Base-by-base conservation (phyloP, 53 echinoderm and acorn worm species). In the Holothuria scabra region DNA sequence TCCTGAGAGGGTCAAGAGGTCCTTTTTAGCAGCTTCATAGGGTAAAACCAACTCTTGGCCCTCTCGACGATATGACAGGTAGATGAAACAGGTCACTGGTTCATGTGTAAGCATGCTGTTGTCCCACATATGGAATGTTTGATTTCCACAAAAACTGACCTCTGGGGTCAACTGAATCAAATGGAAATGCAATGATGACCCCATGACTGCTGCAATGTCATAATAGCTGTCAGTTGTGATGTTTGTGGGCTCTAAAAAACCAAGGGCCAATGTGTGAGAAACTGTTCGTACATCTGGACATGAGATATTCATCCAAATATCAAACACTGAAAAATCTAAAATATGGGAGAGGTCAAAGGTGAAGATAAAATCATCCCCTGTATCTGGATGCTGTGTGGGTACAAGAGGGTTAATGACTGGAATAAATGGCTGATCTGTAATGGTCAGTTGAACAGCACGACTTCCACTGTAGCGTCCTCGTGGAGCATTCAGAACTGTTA, bases 231-330 rank as follows among this genome's bases (percentile, higher is more conserved):
- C 88, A 18, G 72, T 85, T 5, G 90, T 89, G n/a, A 63, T 46
- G 69, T 90, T 93, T 33, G 48, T 82, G 0, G 85, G 85, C 16
- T 93, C 87, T 5, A 88, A 3, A 44, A 93, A 90, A 0, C 85
- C 93, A 46, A 88, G 66, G 28, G 79, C 67, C 38, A 90, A 57
- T 5, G 93, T 93, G 52, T 46, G 20, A 0, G 80, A 60, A 41
- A 93, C 83, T 10, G 76, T 93, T 18, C 56, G 81, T 21, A 93
- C 58, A 76, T 93, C 93, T 20, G 88, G 90, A 33, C 93, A 93
- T 24, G 90, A 64, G 22, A 93, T 83, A 38, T 93, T 90, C 88
- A 93, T 90, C 93, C 93, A 93, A 56, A 88, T 88, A 49, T 93
- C 93, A 24, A 38, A 49, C 78, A 90, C 46, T 14, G 85, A 25